Base-by-base conservation (phyloP, 2,113 vertebrate species). In the Caretta caretta region DNA sequence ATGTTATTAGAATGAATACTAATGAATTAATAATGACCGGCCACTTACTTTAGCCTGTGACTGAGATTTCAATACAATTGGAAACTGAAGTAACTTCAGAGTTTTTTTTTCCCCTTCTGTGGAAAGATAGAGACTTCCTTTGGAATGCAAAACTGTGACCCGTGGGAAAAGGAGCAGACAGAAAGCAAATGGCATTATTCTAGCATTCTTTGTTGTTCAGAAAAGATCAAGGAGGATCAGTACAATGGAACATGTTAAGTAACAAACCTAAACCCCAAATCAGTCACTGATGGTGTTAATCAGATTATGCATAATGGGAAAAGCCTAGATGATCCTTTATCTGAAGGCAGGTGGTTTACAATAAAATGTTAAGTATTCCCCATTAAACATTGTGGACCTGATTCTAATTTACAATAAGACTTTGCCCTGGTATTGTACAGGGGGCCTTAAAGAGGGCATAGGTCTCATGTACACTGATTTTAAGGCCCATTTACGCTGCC, bases 1-100 rank as follows among this genome's bases (percentile, higher is more conserved):
- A 51, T 27, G n/a, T 88, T 84, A 59, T 48, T 42, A 85, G 14
- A 81, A 78, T 78, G 69, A 91, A 49, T 65, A 46, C 27, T 65
- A 10, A 4, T 93, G 83, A 83, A 89, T 96, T 94, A 80, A 85
- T 94, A 94, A 85, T 75, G 46, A n/a, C 85, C 9, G 35, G 91
- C 86, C 38, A 75, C 85, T 96, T 76, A 84, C 48, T 88, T 85
- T 35, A 72, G 96, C 92, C 88, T 53, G 35, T 57, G 91, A 49
- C 81, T 89, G 80, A 85, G 93, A 82, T 79, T 3, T 1, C 82
- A 79, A 20, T 9, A 81, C 0, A 3, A 76, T 80, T 87, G 81
- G 88, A 31, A 93, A 69, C 48, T 87, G 75, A 91, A 80, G 81
- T 51, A 2, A 50, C n/a, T 82, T 78, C 49, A 72, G 84, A 84